These are phyloP conservation scores for Peromyscus californicus DNA, from an alignment of 2,113 vertebrate species.

Conservation along the genomic window DNA sequence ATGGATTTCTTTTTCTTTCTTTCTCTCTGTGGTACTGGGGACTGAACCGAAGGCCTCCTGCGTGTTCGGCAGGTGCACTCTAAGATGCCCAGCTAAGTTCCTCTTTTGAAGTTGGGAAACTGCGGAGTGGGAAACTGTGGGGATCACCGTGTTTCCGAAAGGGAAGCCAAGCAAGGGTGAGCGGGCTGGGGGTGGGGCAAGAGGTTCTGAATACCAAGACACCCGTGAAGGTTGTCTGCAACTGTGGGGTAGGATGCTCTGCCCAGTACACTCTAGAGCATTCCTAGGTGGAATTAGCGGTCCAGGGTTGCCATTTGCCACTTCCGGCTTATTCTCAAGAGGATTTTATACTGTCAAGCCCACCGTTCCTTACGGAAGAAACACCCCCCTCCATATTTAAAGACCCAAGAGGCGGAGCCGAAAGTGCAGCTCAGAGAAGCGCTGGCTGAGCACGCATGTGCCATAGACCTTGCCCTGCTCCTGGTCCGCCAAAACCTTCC, in stretches of 20 bases:
- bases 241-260: not conserved
- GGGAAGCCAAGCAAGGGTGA: not conserved
- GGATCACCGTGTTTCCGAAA: not conserved
- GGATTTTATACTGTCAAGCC: not conserved
- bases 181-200: not conserved
- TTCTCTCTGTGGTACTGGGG: too few species aligned
- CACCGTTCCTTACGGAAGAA: not conserved
- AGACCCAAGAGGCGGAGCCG: not conserved
- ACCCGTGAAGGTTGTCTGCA: not conserved
- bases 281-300: not conserved
- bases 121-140: not conserved
- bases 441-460: rapidly evolving
- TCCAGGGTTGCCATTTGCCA: not conserved
- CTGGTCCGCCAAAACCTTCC: not conserved
- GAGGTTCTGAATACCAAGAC: not conserved
- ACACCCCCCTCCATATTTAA: not conserved
- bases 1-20: not conserved
- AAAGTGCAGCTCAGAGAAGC: not conserved
- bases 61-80: not conserved
- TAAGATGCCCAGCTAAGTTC: not conserved
- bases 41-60: not conserved
- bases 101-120: not conserved
- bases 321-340: not conserved
- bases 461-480: not conserved
- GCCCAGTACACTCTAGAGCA: not conserved